Base-by-base conservation (phyloP, 2,888 invertebrate genomes). In the Aphrophora alni region DNA sequence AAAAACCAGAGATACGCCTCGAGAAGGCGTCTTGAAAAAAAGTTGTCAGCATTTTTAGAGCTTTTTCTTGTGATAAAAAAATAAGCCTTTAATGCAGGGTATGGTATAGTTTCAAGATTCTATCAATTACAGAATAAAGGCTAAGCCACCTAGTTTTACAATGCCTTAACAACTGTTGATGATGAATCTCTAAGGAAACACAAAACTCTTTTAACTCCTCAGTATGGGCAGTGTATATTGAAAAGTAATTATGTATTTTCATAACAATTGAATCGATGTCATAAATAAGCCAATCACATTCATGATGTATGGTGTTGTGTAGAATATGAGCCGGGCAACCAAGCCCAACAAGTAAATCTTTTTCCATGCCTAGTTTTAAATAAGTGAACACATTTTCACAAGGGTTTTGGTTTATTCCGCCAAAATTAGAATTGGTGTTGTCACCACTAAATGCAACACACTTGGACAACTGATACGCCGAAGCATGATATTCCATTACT, bases 241-340 rank as follows among this genome's bases (percentile, higher is more conserved):
- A 33, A 33, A 33, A n/a, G n/a, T n/a, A 33, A 33, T 33, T 33
- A 8, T 33, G 8, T 71, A 87, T 85, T 83, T 88, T 87, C 24
- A 82, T 76, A 79, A 87, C 82, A 69, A 87, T 84, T 74, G 72
- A 80, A 84, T 87, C 86, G 71, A 87, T 80, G 78, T 87, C 87
- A 78, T 87, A 79, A 25, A 86, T 85, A 44, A 88, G 80, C 68
- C 80, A 79, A 83, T 87, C 87, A 44, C 85, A 85, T 75, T 86
- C 86, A 38, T 83, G 84, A 83, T 87, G 85, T 24, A 87, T 81
- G 24, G 85, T 79, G 83, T 87, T 87, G 80, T 87, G 86, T 21
- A 86, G 77, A 77, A 88, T 87, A 83, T 87, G 87, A 28, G 86
- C 87, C 74, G 83, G 85, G 84, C 87, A 87, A 75, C 85, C 85